A percentile compares a stretch with the other conserved stretches of the same genome.
Evolutionary conservation across 1,140 invertebrate species (phyloP).

Genomic region (Bombus ignitus): DNA sequence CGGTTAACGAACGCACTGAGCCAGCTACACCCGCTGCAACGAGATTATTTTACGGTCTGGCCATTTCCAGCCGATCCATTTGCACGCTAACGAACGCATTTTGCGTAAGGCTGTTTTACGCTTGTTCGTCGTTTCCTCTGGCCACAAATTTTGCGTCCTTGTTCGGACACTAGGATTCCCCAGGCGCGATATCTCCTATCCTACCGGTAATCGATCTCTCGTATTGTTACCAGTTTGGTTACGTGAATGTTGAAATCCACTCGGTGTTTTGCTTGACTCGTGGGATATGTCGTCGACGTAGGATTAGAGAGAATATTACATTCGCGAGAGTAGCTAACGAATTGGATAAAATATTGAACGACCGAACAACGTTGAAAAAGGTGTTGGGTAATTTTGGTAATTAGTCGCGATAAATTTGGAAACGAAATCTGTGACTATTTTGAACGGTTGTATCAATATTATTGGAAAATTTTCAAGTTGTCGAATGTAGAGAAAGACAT

Average conservation of each 20-base stretch:
- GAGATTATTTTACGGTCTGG: constrained; percentile 35
- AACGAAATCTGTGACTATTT: too few species aligned
- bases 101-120: constrained; percentile 25
- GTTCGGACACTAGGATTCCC: background rate
- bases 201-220: background rate
- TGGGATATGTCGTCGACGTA: too few species aligned
- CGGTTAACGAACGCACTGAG: constrained; percentile 6
- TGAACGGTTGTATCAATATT: too few species aligned
- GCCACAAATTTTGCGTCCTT: background rate
- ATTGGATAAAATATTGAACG: too few species aligned
- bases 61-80: constrained; percentile 38
- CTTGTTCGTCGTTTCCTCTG: background rate
- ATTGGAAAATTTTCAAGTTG: too few species aligned
- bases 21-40: background rate
- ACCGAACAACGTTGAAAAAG: too few species aligned
- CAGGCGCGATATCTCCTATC: background rate
- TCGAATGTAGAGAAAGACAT: too few species aligned
- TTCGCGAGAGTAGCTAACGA: background rate
- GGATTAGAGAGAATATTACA: background rate
- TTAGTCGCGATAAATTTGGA: too few species aligned
- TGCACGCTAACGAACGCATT: constrained; percentile 43
- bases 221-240: too few species aligned
- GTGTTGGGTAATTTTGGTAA: too few species aligned
- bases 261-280: background rate
- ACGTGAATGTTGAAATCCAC: background rate